Conservation (phyloP, 2,888 invertebrate species). For the Acleris holmiana region DNA sequence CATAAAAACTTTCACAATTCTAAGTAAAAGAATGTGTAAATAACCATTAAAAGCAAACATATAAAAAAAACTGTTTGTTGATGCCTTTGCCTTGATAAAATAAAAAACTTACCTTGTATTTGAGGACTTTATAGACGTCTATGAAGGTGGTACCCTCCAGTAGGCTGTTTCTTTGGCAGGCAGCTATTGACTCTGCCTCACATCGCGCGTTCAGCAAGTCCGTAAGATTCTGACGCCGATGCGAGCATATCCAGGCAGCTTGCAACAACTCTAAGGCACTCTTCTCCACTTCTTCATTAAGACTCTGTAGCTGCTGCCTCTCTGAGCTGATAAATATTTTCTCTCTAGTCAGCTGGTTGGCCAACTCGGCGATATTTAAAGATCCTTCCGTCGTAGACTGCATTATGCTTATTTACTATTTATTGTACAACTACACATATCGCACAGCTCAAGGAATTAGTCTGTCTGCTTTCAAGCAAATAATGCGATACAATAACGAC, state of each 20-base stretch:
- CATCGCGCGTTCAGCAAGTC: constrained; percentile 89
- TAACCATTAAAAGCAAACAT: too few species aligned
- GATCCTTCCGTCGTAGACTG: constrained; percentile 78
- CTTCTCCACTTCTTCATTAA: constrained; percentile 89
- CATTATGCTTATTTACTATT: constrained; percentile 64
- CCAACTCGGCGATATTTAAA: constrained; percentile 79
- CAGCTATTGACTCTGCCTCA: constrained; percentile 90
- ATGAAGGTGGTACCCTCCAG: constrained; percentile 86
- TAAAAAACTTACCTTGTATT: constrained; percentile 87
- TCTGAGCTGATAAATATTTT: constrained; percentile 94
- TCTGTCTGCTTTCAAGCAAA: constrained; percentile 29
- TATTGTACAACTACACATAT: constrained; percentile 55
- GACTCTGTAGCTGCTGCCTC: constrained; percentile 90
- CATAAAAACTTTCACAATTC: constrained; percentile 13
- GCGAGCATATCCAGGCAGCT: constrained; percentile 94
- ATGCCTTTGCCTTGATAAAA: not conserved
- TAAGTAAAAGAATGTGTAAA: not conserved
- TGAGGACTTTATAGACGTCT: constrained; percentile 92
- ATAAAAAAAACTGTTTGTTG: not conserved
- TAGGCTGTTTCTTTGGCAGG: constrained; percentile 86
- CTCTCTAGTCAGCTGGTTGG: constrained; percentile 90
- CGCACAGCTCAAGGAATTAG: constrained; percentile 23
- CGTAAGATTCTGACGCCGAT: constrained; percentile 92
- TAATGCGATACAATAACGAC: constrained; percentile 34
- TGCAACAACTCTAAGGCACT: constrained; percentile 85